Base-by-base conservation (phyloP, 2,888 invertebrate species). In the Pandemis corylana region DNA sequence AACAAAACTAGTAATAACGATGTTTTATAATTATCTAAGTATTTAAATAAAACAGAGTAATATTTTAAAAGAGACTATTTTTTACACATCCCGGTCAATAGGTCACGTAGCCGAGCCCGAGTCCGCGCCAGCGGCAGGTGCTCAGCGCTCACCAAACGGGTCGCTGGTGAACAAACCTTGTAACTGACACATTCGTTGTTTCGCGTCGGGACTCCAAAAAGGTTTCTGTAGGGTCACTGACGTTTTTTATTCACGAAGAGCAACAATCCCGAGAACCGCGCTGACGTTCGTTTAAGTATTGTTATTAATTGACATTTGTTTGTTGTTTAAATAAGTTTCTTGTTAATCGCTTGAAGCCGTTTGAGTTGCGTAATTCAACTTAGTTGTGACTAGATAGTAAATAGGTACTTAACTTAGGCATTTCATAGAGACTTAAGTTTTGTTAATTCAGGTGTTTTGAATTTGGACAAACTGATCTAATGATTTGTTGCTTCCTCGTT, bases 11-110 rank as follows among this genome's bases (percentile, higher is more conserved):
- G 91, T 88, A 84, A 84, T 90, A 88, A 90, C 41, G 89, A 90
- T 90, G 89, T 91, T 92, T 92, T 92, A 91, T 92, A 91, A 89
- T 88, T 86, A 85, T 87, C 87, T 91, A 91, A 91, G 90, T 91
- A 91, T 91, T 89, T 91, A 90, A 89, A 89, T 91, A 91, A 92
- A 92, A 87, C 87, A 91, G 91, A 92, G 91, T 91, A 90, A 91
- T 92, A 91, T 92, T 92, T 92, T 91, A 89, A 80, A 81, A 84
- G 80, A 85, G 89, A 87, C 87, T 92, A 89, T 92, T 86, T 88
- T 92, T 91, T 84, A 81, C 84, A 81, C 83, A 83, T 85, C 90
- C 91, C 87, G 89, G 88, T 86, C 83, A 84, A 82, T 86, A 85
- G 87, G 86, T 84, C 83, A 83, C 78, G 80, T 81, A 82, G 80